These are phyloP conservation scores for Arbacia lixula DNA, from an alignment of 53 echinoderm and acorn worm genomes.

Conservation along the genomic window DNA sequence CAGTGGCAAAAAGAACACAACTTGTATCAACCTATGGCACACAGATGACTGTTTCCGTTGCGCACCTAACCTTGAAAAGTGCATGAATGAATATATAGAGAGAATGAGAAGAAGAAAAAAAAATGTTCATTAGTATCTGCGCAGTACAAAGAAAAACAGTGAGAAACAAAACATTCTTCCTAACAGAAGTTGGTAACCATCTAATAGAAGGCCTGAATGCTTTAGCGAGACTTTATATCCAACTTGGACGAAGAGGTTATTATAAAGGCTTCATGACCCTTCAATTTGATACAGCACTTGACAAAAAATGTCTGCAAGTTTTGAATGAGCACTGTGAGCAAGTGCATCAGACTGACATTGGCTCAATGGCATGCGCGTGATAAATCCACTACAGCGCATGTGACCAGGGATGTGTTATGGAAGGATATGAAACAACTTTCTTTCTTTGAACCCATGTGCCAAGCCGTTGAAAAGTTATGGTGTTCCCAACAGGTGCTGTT, in stretches of 20 bases:
- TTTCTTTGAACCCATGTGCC: too few relatives aligned
- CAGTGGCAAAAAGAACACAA: slow-evolving; percentile 33
- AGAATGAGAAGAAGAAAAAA: slow-evolving; percentile 59
- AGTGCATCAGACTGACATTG: slow-evolving; percentile 39
- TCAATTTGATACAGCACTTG: too few relatives aligned
- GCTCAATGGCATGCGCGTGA: slow-evolving; percentile 1
- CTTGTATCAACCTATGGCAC: slow-evolving; percentile 58
- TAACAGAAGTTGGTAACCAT: slow-evolving; percentile 12
- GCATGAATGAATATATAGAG: slow-evolving; percentile 56
- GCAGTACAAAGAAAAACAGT: slow-evolving; percentile 17
- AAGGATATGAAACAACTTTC: too few relatives aligned
- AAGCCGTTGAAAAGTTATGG: too few relatives aligned
- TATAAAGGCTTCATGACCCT: not conserved
- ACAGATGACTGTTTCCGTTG: slow-evolving; percentile 25
- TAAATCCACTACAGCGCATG: slow-evolving; percentile 6
- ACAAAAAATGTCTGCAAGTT: not conserved
- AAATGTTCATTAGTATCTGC: slow-evolving; percentile 42
- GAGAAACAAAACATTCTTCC: not conserved
- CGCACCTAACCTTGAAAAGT: slow-evolving; percentile 49
- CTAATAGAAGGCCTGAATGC: too few relatives aligned
- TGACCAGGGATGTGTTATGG: too few relatives aligned
- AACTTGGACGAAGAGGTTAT: not conserved
- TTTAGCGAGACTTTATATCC: not conserved
- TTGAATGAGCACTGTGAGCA: slow-evolving; percentile 28
- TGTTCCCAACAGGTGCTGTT: too few relatives aligned